phyloP scores from a whole-genome alignment of 2,113 vertebrate species.

The Halichoerus grypus region DNA sequence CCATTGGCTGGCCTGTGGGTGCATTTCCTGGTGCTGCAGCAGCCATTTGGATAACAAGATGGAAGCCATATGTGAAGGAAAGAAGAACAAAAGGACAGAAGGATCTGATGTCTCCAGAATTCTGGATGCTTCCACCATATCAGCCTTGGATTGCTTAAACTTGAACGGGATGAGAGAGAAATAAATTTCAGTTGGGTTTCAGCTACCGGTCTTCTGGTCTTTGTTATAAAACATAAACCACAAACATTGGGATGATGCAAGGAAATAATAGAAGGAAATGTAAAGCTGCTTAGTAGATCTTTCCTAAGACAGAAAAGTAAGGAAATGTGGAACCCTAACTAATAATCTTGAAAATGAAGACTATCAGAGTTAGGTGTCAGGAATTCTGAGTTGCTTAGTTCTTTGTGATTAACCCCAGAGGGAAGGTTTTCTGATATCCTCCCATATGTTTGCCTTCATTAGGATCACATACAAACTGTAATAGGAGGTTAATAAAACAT shows the following conservation, averaged over 20 bases:
- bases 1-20: not conserved
- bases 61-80: not conserved
- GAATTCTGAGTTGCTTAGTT: not conserved
- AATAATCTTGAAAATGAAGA: not conserved
- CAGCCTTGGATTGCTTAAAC: not conserved
- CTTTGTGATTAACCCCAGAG: not conserved
- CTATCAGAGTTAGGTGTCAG: not conserved
- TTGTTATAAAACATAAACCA: not conserved
- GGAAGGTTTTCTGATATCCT: not conserved
- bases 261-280: not conserved
- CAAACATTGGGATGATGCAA: not conserved
- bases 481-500: conserved; percentile 8
- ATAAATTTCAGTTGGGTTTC: not conserved
- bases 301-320: not conserved
- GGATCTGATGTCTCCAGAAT: not conserved
- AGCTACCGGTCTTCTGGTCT: not conserved
- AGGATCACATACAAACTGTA: not conserved
- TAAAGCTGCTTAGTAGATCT: not conserved
- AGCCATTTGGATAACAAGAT: not conserved
- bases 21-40: not conserved
- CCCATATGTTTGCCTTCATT: not conserved
- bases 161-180: not conserved
- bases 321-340: not conserved
- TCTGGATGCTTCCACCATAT: no score
- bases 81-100: not conserved